Evolutionary conservation across 2,113 vertebrate genomes (phyloP).

Genomic region (Heterocephalus glaber): DNA sequence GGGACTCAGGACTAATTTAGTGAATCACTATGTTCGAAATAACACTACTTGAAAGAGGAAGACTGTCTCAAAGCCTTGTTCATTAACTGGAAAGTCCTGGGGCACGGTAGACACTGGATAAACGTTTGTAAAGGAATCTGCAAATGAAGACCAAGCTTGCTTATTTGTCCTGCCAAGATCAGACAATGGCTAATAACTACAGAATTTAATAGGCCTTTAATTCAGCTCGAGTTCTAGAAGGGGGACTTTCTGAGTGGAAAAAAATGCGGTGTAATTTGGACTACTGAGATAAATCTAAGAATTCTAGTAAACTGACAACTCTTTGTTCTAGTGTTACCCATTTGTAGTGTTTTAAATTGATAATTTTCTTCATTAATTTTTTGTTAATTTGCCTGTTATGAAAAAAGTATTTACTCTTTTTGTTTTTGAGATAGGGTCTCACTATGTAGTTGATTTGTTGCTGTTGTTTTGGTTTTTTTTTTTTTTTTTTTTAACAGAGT

Average conservation of each 20-base stretch:
- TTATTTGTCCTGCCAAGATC: not conserved
- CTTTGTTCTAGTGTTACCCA: not conserved
- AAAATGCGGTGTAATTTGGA: not conserved
- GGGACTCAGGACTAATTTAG: constrained; percentile 60
- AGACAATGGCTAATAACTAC: not conserved
- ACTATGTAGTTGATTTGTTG: not conserved
- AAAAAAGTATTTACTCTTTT: not conserved
- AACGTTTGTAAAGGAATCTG: not conserved
- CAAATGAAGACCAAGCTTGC: not conserved
- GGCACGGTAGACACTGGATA: not conserved
- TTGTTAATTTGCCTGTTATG: not conserved
- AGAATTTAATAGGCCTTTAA: not conserved
- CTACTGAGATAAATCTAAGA: constrained; percentile 15
- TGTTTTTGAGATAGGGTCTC: not conserved
- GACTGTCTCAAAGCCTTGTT: not conserved
- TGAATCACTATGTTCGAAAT: constrained; percentile 70
- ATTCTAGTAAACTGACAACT: not conserved
- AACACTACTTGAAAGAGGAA: constrained; percentile 61
- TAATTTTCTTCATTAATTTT: not conserved
- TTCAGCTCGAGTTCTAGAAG: not conserved
- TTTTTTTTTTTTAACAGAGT: not conserved
- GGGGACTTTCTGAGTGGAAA: not conserved
- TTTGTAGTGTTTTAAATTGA: not conserved
- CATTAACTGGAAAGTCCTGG: not conserved
- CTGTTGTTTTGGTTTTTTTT: not conserved